phyloP scores from a whole-genome alignment of 2,797 vertebrate species.

The Chanos chanos region DNA sequence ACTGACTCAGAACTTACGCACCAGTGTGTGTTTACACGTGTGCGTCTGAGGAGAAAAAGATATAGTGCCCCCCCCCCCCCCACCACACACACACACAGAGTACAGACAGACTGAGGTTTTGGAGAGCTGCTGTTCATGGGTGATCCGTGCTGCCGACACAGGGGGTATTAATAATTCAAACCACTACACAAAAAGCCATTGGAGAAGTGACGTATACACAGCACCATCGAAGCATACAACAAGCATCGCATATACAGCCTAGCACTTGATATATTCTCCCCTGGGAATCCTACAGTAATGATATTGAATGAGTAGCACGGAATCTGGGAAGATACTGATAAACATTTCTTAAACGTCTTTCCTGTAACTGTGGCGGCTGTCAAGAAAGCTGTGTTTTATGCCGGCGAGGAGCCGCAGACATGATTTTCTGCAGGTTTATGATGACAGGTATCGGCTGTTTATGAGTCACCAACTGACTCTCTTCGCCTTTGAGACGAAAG shows the following conservation, averaged over 20 bases:
- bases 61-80: conserved; percentile 70
- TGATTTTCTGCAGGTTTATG: conserved; percentile 50
- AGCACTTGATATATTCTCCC: too few relatives aligned
- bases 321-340: too few relatives aligned
- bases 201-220: conserved; percentile 63
- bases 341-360: too few relatives aligned
- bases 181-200: conserved; percentile 58
- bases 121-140: conserved; percentile 4
- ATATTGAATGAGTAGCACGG: too few relatives aligned
- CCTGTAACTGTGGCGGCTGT: too few relatives aligned
- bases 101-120: conserved; percentile 61
- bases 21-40: conserved; percentile 77
- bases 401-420: conserved; percentile 40
- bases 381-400: conserved; percentile 46
- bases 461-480: conserved; percentile 64
- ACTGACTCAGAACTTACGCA: conserved; percentile 77
- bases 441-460: conserved; percentile 38
- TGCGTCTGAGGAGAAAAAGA: conserved; percentile 76
- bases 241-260: too few relatives aligned
- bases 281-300: too few relatives aligned
- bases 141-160: conserved; percentile 41
- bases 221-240: too few relatives aligned
- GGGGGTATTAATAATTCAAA: conserved; percentile 62
- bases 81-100: neutral
- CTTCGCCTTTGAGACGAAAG: conserved; percentile 48